A percentile compares a stretch with the other conserved stretches of the same genome.
Conservation (phyloP, 2,113 vertebrate genomes). For the Pogona vitticeps region DNA sequence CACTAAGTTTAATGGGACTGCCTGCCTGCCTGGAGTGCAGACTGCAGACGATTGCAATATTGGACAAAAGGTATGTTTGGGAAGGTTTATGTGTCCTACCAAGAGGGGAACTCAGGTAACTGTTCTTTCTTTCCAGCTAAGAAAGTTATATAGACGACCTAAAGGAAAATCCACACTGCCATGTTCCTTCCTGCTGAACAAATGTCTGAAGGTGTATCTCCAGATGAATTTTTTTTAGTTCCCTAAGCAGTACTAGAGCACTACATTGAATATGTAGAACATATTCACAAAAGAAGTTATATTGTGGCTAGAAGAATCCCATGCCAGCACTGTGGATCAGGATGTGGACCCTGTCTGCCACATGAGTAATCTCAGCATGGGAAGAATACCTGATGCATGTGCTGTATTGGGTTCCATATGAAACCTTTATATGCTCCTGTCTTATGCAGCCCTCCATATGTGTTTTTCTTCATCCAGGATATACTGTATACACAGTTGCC, state of each 20-base stretch:
- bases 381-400: too few species aligned
- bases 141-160: not conserved
- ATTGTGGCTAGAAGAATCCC: not conserved
- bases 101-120: fast-evolving
- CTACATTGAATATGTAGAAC: not conserved
- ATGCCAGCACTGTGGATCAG: not conserved
- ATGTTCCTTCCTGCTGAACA: not conserved
- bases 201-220: not conserved
- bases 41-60: not conserved
- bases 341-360: not conserved
- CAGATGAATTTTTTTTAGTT: not conserved
- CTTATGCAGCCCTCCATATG: not conserved
- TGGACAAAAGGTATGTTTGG: not conserved
- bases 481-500: not conserved
- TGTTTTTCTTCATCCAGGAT: not conserved
- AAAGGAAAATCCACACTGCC: not conserved
- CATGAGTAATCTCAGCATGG: not conserved
- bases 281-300: not conserved
- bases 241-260: not conserved
- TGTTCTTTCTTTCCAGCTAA: not conserved
- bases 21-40: not conserved
- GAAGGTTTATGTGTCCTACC: fast-evolving
- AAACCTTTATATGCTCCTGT: not conserved
- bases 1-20: not conserved
- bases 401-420: not conserved